Percentiles rank a stretch among this genome's conserved stretches.
These are phyloP conservation scores for Lepus oiostolus DNA, from an alignment of 2,797 vertebrate species.

Conservation along the genomic window DNA sequence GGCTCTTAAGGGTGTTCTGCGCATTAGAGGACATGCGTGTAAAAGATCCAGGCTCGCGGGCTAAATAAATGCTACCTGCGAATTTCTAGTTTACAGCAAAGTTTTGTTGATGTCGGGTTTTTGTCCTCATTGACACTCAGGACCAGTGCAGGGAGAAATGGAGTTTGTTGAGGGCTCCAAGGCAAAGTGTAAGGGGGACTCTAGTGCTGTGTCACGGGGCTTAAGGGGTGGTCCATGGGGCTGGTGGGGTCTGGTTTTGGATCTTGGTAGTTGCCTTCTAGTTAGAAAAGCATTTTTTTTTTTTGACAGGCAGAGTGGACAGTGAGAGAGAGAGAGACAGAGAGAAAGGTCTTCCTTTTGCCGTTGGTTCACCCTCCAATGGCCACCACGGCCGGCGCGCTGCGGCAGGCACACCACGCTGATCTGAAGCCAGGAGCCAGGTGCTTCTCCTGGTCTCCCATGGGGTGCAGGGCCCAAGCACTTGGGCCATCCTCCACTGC, in stretches of 20 bases:
- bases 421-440: too few relatives aligned
- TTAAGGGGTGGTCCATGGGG: background rate
- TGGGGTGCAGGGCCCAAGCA: too few relatives aligned
- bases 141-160: background rate
- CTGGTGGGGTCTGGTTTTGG: too few relatives aligned
- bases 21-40: background rate
- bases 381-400: too few relatives aligned
- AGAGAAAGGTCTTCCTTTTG: too few relatives aligned
- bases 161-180: background rate
- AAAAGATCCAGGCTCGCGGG: background rate
- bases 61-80: background rate
- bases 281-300: too few relatives aligned
- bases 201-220: fast-evolving
- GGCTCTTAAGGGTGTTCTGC: background rate
- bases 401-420: fast-evolving
- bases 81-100: background rate
- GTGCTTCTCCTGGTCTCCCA: too few relatives aligned
- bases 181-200: background rate
- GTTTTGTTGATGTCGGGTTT: background rate
- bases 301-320: too few relatives aligned
- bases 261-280: too few relatives aligned
- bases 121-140: background rate
- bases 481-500: too few relatives aligned
- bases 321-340: too few relatives aligned
- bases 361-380: too few relatives aligned